phyloP scores from a whole-genome alignment of 1,140 invertebrate species.

The Achroia grisella region DNA sequence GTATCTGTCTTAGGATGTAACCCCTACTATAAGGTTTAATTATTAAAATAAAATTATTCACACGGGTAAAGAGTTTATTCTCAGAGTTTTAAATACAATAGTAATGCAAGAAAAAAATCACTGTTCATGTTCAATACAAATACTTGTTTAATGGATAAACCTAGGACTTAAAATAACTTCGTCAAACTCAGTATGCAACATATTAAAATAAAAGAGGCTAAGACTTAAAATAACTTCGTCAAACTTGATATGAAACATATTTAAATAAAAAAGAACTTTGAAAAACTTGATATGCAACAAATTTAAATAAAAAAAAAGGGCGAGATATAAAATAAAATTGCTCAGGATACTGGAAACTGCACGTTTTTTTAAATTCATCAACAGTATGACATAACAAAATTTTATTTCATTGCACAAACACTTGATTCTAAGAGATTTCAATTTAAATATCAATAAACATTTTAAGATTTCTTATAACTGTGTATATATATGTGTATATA shows the following conservation, averaged over 20 bases:
- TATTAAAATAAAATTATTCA: constrained; percentile 25
- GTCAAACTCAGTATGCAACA: not conserved
- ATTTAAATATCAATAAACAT: not conserved
- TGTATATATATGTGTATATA: not conserved
- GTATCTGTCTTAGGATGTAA: no score
- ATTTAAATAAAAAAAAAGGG: constrained; percentile 23
- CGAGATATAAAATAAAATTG: constrained; percentile 26
- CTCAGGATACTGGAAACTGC: constrained; percentile 53
- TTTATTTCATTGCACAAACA: constrained; percentile 25
- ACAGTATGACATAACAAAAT: constrained; percentile 8
- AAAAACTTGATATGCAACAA: constrained; percentile 3
- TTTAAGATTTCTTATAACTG: not conserved
- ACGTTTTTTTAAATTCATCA: constrained; percentile 30
- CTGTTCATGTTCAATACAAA: no score
- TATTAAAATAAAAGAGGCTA: not conserved
- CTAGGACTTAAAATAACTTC: not conserved
- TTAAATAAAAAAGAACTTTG: no score
- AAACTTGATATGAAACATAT: no score
- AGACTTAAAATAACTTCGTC: not conserved
- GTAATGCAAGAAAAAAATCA: constrained; percentile 1
- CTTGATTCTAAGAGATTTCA: constrained; percentile 3
- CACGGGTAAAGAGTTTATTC: constrained; percentile 47
- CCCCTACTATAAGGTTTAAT: no score
- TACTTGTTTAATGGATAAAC: not conserved
- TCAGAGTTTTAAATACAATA: constrained; percentile 34